Evolutionary conservation across 2,113 vertebrate species (phyloP), one percentile per base, ranked within the genome.

Genomic region (Salminus brasiliensis): DNA sequence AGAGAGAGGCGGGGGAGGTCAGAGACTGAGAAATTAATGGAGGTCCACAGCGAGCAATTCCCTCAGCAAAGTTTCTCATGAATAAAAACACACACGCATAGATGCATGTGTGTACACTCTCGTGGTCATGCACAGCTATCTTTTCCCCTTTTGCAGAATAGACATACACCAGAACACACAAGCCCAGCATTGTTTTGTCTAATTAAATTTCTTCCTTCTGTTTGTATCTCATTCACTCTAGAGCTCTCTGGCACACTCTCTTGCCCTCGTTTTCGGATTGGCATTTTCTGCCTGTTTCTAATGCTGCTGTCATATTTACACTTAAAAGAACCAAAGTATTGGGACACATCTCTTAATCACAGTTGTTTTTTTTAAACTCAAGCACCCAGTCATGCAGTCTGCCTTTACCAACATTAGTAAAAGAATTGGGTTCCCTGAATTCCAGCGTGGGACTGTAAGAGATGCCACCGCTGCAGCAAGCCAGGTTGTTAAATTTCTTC

Each of bases 1-100:
- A 66, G 59, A 12, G 39, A 71, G 62, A 23, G 47, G 29, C 8
- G 52, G 62, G n/a, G 27, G 23, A 55, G 45, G 43, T 67, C 62
- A 70, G 60, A 23, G 60, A 25, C 63, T 52, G 67, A 60, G 27
- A 72, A 52, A 69, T 78, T 69, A 68, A 78, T 71, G 53, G 72
- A 39, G 0, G 49, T 68, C 68, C 57, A 11, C 30, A 5, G 15
- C 45, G 53, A 34, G 52, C 34, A 82, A 74, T 52, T 53, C 72
- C 45, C 53, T 34, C 77, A 70, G 68, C 34, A 74, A 59, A 73
- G 41, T 55, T 43, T 7, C 62, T 57, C 62, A 57, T 81, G 69
- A 81, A 77, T 72, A 30, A 82, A 67, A 72, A 63, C 52, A 41
- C 29, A n/a, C 49, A 30, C 12, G 11, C 39, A 8, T 18, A 65